phyloP scores from a whole-genome alignment of 2,113 vertebrate species.

The Spea bombifrons region DNA sequence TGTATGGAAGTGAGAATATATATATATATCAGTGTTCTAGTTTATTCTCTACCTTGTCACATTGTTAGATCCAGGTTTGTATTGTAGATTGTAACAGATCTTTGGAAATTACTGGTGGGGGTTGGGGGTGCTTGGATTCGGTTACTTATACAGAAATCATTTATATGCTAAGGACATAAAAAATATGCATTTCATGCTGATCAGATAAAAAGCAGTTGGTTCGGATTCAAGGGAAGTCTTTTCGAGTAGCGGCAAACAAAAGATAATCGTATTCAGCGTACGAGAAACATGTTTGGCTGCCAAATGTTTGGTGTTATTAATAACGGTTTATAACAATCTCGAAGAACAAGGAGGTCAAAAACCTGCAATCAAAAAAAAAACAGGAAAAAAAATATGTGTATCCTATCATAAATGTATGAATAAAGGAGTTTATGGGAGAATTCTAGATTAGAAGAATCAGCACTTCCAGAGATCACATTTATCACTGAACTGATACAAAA shows the following conservation, averaged over 20 bases:
- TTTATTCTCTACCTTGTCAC: not conserved
- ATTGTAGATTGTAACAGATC: not conserved
- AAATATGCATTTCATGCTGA: conserved; percentile 9
- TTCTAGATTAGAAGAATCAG: too few species aligned
- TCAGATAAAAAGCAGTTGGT: conserved; percentile 19
- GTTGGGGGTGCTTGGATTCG: not conserved
- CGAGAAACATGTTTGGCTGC: conserved; percentile 60
- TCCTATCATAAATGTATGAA: too few species aligned
- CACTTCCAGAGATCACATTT: too few species aligned
- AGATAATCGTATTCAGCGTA: conserved; percentile 58
- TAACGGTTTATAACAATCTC: conserved; percentile 56
- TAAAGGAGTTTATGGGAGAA: too few species aligned
- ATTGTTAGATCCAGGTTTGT: not conserved
- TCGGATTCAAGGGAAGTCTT: conserved; percentile 45
- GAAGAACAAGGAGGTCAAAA: conserved; percentile 52
- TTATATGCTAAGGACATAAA: conserved; percentile 3
- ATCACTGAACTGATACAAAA: too few species aligned
- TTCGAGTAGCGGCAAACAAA: conserved; percentile 61
- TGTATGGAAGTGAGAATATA: too few species aligned
- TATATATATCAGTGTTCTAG: not conserved
- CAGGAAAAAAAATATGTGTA: not conserved
- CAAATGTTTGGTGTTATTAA: conserved; percentile 61
- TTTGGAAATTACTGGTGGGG: not conserved
- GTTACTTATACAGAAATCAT: not conserved
- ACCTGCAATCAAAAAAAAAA: conserved; percentile 60